Evolutionary conservation across 2,113 vertebrate genomes (phyloP), one percentile per base, ranked within the genome.

Genomic region (Chloroceryle aenea): DNA sequence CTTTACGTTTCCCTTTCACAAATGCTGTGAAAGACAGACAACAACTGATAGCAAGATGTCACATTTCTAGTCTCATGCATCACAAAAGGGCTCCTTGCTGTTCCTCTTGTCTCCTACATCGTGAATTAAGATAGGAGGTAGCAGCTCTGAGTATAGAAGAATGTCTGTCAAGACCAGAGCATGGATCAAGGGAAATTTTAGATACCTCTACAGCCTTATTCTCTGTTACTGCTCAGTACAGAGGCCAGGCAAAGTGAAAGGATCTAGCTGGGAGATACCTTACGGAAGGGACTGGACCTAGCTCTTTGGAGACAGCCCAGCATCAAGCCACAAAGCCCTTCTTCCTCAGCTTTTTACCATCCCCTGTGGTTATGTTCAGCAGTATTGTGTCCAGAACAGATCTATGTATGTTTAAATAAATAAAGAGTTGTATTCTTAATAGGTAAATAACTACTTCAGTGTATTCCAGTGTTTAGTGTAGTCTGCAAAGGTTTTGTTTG

Each of bases 91-190:
- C 20, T 85, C 86, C 80, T 69, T 64, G 4, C 7, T 43, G 5
- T 83, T 82, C 23, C 43, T 68, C 0, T 0, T 50, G 29, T 80
- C 38, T 75, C 48, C 52, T 77, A 7, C 12, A 1, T 8, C 19
- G 32, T 53, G 80, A 69, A 76, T 5, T 1, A 58, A 43, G n/a
- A 73, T 22, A 64, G 29, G 40, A 88, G 19, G 26, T 7, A n/a
- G 23, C 77, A 47, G n/a, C 26, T n/a, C 13, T 52, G 48, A 75
- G 10, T 53, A 30, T 10, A 59, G 48, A 5, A 56, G 42, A 84
- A 58, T 7, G 3, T 67, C 87, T 71, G 32, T 30, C 43, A 58
- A 52, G 55, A 79, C 4, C 6, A 12, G 16, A 64, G 30, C 2
- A 20, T 32, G 48, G 5, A 69, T 25, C 6, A 62, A 62, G n/a